Conservation (phyloP, 2,113 vertebrate species). For the Gnathonemus echidnorhynchus region DNA sequence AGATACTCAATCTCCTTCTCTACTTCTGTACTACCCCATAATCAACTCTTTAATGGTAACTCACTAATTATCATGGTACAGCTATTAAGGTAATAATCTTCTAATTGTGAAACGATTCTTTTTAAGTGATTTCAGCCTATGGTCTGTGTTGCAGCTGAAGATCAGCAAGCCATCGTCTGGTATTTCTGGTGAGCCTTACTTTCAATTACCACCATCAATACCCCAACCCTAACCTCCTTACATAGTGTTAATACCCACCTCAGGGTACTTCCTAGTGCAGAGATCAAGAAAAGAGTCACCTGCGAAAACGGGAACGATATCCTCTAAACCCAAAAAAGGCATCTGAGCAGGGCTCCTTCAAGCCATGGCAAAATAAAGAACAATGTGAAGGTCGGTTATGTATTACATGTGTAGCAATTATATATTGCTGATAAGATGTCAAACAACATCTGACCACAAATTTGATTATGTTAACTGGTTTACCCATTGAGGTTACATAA, state of each 20-base stretch:
- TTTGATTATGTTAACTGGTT: not conserved
- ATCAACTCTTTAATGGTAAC: not conserved
- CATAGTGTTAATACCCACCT: not conserved
- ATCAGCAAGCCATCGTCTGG: not conserved
- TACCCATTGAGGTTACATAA: not conserved
- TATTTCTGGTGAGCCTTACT: not conserved
- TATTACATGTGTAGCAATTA: not conserved
- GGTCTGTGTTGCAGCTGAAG: not conserved
- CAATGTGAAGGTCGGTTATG: not conserved
- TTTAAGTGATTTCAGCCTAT: not conserved
- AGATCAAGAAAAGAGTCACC: not conserved
- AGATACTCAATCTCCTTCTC: not conserved
- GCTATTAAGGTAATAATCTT: conserved; percentile 10
- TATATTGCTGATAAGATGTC: not conserved
- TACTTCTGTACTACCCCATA: not conserved
- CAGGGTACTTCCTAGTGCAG: not conserved
- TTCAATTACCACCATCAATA: not conserved
- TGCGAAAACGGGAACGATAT: not conserved
- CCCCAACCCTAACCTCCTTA: not conserved
- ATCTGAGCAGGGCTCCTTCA: not conserved
- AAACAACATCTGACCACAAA: not conserved
- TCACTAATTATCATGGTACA: not conserved
- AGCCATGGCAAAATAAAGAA: not conserved
- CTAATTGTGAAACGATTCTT: not conserved
- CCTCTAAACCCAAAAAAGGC: not conserved